Evolutionary conservation across 2,888 invertebrate species (phyloP), one percentile per base, ranked within the genome.

Genomic region (Spodoptera picta): DNA sequence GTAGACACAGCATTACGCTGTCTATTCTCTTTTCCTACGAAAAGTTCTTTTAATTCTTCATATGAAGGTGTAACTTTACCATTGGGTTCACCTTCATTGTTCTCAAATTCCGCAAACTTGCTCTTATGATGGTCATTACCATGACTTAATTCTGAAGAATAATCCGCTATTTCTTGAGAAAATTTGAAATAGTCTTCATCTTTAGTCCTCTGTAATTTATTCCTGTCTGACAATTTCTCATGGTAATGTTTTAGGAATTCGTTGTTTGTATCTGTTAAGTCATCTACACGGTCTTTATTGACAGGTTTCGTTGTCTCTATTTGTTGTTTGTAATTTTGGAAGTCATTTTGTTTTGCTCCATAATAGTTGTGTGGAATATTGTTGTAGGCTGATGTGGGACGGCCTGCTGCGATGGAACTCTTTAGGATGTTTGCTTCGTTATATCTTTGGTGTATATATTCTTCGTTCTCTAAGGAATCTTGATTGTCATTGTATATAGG

Each of bases 21-120:
- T 50, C 83, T 78, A 61, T 86, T 80, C 7, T 79, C 23, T 36
- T 65, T 87, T 2, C 83, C 81, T 0, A 85, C 83, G 56, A 92
- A 88, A 3, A 92, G 63, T 51, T 87, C 74, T 80, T 89, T 92
- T 0, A 92, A 62, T 44, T 90, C 86, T 5, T 88, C 84, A 50
- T 86, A 86, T 4, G 84, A 71, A 4, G 89, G 87, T 67, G 74
- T 84, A 0, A 87, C 81, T 36, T 85, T 83, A 0, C 85, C 72
- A 12, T 63, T 73, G 23, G 69, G 6, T 36, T 36, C n/a, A 5
- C 50, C 12, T 55, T 69, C 23, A 6, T 79, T 64, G 2, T 49
- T 45, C 1, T 9, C 9, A 50, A 85, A 85, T 0, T 65, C 19
- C 1, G 83, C 57, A 60, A 80, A 93, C 82, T 93, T 92, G 36